Evolutionary conservation across 2,113 vertebrate species (phyloP).

Genomic region (Equus przewalskii): DNA sequence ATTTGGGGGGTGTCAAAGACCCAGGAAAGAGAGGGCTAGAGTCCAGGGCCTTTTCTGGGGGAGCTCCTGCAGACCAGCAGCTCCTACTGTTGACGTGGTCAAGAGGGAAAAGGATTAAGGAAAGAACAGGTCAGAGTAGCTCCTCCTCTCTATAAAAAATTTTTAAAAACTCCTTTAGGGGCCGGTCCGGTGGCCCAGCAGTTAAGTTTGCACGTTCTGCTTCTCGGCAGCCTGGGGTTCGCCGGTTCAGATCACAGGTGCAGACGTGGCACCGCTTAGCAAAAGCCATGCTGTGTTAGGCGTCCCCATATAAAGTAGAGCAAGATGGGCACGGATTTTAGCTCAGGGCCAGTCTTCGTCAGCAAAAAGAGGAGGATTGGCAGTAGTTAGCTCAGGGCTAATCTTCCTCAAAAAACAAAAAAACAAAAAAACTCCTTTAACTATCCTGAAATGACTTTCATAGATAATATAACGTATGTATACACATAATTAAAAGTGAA

Average conservation of each 20-base stretch:
- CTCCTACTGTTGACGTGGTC: background rate
- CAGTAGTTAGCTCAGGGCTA: no score
- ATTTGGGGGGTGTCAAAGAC: background rate
- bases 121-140: background rate
- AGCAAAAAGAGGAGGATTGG: no score
- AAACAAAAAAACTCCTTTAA: background rate
- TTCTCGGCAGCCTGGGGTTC: no score
- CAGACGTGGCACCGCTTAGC: no score
- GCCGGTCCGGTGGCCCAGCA: no score
- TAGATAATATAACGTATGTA: background rate
- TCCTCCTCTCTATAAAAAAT: background rate
- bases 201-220: no score
- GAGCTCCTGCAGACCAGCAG: background rate
- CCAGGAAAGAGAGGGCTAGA: background rate
- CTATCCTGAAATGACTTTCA: constrained; percentile 12
- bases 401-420: no score
- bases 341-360: no score
- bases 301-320: no score
- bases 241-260: no score
- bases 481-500: background rate
- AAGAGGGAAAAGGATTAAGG: background rate
- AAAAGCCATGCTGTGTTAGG: no score
- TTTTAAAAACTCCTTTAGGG: background rate
- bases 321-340: no score
- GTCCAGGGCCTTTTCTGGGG: background rate